phyloP scores from a whole-genome alignment of 2,888 invertebrate species.

The Neoaliturus tenellus region DNA sequence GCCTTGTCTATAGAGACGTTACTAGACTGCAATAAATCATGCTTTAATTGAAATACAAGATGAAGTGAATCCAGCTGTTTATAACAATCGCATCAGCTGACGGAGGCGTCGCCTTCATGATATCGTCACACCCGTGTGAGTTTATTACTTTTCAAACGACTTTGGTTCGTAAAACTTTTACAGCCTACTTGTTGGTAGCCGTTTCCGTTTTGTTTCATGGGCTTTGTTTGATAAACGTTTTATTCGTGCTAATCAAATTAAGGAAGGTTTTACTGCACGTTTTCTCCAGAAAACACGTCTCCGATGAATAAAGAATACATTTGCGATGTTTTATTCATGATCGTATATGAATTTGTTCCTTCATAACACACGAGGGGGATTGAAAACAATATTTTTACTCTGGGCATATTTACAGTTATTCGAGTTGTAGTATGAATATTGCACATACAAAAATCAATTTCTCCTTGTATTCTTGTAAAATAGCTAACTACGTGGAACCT shows the following conservation, averaged over 20 bases:
- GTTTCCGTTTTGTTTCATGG: neutral
- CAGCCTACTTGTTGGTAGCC: slow-evolving; percentile 25
- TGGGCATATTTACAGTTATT: no score
- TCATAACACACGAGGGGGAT: no score
- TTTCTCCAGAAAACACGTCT: no score
- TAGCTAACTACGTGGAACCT: no score
- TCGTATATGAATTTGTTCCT: no score
- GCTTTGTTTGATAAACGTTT: neutral
- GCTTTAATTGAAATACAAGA: neutral
- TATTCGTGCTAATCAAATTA: neutral
- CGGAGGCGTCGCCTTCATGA: neutral
- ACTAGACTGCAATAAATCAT: neutral
- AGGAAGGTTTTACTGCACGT: neutral
- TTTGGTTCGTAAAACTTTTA: neutral
- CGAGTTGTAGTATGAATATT: no score
- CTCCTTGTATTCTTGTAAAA: no score
- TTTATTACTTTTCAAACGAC: slow-evolving; percentile 10
- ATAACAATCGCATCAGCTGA: slow-evolving; percentile 12
- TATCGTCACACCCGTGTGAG: neutral
- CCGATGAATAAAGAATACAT: no score
- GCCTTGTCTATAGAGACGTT: neutral
- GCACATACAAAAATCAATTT: no score
- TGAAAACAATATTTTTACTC: no score
- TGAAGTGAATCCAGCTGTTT: neutral
- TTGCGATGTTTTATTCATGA: no score